Base-by-base conservation (phyloP, 1,140 invertebrate genomes). In the Charaxes varanes region DNA sequence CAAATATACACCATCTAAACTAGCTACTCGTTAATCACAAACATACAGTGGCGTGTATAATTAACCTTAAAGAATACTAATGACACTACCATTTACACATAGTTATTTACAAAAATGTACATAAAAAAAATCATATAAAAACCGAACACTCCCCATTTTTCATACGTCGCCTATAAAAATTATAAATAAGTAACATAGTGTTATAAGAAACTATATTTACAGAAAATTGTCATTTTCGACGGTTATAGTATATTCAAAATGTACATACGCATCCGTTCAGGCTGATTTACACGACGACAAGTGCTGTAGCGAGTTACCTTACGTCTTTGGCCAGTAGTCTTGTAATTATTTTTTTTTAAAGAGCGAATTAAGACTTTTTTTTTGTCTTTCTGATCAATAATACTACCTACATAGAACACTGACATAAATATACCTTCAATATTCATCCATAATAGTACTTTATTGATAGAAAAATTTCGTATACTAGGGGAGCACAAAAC, bases 41-140 rank as follows among this genome's bases (percentile, higher is more conserved):
- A 61, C 62, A 70, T 61, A 59, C 57, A 44, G 54, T 40, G 53
- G 52, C 49, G 47, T 54, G 61, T 62, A 57, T 35, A 62, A 50
- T n/a, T n/a, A n/a, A n/a, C n/a, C n/a, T n/a, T n/a, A n/a, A n/a
- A n/a, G n/a, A n/a, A n/a, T n/a, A n/a, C n/a, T 58, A 53, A 28
- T 7, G 42, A 41, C 40, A 40, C 24, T 31, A 48, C 36, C 56
- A 50, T 54, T 43, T 51, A 57, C 42, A 56, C 37, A 42, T n/a
- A 61, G 22, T 11, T 80, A 80, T 77, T 70, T 80, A 80, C 72
- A 80, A 53, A 68, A 70, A 72, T 79, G 44, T 79, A 79, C 71
- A 76, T 50, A 32, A 36, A 41, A 50, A 56, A 59, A 54, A 44
- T 57, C 59, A 61, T 43, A 45, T 56, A 69, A 57, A 57, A 57